phyloP scores from a whole-genome alignment of 2,888 invertebrate genomes.

The Sipha maydis region DNA sequence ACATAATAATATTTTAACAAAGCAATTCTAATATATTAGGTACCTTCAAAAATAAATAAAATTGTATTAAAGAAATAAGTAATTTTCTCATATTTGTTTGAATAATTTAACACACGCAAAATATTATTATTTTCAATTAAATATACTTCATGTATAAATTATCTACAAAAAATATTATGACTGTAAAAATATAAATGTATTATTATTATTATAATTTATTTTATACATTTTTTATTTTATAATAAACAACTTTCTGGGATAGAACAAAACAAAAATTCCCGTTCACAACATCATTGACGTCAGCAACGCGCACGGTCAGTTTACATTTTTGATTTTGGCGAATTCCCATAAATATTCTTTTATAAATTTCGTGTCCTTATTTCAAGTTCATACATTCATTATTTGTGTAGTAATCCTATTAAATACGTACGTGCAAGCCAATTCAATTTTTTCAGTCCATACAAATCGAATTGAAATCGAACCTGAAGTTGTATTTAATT shows the following conservation, averaged over 20 bases:
- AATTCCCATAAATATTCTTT: slow-evolving; percentile 1
- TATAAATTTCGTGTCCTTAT: slow-evolving; percentile 14
- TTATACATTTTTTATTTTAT: not conserved
- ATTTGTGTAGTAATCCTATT: not conserved
- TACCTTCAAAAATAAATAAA: no score
- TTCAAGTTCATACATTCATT: slow-evolving; percentile 26
- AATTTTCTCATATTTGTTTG: no score
- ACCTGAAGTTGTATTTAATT: not conserved
- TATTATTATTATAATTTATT: no score
- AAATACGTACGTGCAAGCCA: not conserved
- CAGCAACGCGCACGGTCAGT: not conserved
- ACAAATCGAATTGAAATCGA: not conserved
- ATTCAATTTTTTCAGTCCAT: not conserved
- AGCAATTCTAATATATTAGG: no score
- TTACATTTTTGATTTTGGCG: slow-evolving; percentile 21
- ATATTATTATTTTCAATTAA: no score
- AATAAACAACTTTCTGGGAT: not conserved
- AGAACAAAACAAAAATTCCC: not conserved
- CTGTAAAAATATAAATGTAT: no score
- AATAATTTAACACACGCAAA: no score
- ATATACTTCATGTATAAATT: no score
- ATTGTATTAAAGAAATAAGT: no score
- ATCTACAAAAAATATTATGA: no score
- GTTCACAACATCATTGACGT: not conserved
- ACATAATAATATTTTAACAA: no score